Evolutionary conservation across 2,888 invertebrate species (phyloP), one percentile per base, ranked within the genome.

Genomic region (Cheilosia grossa): DNA sequence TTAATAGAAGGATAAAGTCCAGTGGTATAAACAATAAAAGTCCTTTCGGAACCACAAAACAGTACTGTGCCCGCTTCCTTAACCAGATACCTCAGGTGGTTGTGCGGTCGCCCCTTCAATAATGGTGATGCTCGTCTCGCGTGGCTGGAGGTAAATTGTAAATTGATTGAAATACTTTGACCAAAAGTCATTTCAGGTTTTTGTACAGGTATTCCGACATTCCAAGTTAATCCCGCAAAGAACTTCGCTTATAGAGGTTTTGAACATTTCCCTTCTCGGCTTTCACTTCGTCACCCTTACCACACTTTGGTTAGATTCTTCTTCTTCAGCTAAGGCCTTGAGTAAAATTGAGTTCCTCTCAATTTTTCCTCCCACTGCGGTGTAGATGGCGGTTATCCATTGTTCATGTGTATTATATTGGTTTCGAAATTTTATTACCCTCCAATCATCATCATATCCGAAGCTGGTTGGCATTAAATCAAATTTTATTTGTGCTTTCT

Each of bases 131-230:
- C 72, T 33, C 51, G 67, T 73, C 63, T 56, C 79, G 63, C 44
- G 66, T 27, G 30, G 30, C 30, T 30, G 9, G 9, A 70, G 80
- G 58, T 80, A 66, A 75, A 83, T 75, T 80, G 83, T 80, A 75
- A 80, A 83, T 83, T 83, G 83, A 83, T 83, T 83, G 74, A 83
- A 83, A 83, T 80, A 83, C 80, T 80, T 83, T 80, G 83, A 80
- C 80, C 83, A 80, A 83, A 75, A 74, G 59, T 74, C 64, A 74
- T 83, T 74, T 74, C 17, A 59, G 33, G 33, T 63, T 42, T 61
- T n/a, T 56, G 42, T 40, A 21, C 58, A 64, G 58, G 44, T 67
- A 73, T 82, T 73, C 47, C 33, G 67, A 80, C 63, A 73, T 82
- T 73, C 47, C 33, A 73, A 80, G 74, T 83, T 80, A 83, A 80